phyloP scores from a whole-genome alignment of 2,113 vertebrate genomes.

The Muscicapa adusta region DNA sequence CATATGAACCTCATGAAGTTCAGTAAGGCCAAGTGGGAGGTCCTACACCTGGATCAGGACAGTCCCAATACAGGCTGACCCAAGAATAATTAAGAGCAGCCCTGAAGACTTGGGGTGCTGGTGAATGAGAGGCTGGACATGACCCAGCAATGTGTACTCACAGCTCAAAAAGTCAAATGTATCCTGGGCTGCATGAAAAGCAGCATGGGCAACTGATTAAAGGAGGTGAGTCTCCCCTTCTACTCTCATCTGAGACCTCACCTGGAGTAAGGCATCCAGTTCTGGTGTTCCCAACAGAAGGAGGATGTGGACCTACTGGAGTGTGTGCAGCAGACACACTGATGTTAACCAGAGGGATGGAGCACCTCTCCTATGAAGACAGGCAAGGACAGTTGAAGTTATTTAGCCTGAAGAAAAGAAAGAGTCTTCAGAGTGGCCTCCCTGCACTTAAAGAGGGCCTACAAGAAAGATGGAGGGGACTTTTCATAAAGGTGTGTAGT shows the following conservation, averaged over 20 bases:
- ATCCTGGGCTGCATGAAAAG: background rate
- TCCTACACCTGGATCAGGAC: background rate
- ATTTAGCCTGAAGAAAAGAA: background rate
- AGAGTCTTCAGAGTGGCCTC: background rate
- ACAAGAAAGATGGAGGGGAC: background rate
- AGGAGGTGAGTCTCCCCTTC: background rate
- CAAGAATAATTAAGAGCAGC: background rate
- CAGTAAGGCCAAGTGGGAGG: background rate
- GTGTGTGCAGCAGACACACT: background rate
- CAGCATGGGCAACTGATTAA: rapidly evolving
- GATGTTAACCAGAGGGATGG: background rate
- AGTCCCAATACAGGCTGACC: background rate
- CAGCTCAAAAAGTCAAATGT: background rate
- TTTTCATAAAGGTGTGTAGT: background rate
- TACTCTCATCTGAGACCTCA: background rate
- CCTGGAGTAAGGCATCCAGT: background rate
- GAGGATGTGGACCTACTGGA: background rate
- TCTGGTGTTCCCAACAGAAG: background rate
- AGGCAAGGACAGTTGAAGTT: background rate
- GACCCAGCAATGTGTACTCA: background rate
- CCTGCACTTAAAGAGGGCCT: background rate
- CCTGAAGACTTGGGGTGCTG: background rate
- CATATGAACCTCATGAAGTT: background rate
- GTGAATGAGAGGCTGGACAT: background rate
- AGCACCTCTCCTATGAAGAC: background rate